Conservation (phyloP, 2,113 vertebrate species). For the Cyphomyrus discorhynchus region DNA sequence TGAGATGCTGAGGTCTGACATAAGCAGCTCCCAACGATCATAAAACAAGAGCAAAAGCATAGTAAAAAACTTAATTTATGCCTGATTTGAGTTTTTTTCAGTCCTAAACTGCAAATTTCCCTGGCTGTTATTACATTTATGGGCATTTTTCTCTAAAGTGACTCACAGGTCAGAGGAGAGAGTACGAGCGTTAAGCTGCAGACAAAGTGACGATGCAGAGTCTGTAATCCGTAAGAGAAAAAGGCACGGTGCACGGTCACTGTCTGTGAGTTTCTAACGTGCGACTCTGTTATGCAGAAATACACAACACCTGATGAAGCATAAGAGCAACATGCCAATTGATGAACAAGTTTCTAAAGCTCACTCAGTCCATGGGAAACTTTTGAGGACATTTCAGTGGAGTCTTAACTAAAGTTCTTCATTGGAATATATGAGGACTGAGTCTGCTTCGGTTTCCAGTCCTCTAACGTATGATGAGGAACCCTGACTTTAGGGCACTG, state of each 20-base stretch:
- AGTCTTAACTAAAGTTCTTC: not conserved
- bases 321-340: not conserved
- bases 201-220: not conserved
- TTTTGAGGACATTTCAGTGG: not conserved
- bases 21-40: not conserved
- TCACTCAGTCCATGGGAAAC: not conserved
- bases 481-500: not conserved
- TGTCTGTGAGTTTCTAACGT: not conserved
- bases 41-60: not conserved
- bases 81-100: not conserved
- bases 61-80: conserved; percentile 2
- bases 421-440: not conserved
- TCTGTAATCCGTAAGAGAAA: not conserved
- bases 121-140: not conserved
- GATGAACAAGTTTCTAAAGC: not conserved
- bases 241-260: not conserved
- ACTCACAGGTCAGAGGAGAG: not conserved
- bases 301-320: not conserved
- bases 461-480: not conserved
- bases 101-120: not conserved
- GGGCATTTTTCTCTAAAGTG: not conserved
- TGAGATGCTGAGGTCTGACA: not conserved
- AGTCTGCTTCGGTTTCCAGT: not conserved
- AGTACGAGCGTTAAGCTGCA: not conserved
- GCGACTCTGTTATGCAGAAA: not conserved